Base-by-base conservation (phyloP, 2,113 vertebrate genomes). In the Triplophysa rosa region DNA sequence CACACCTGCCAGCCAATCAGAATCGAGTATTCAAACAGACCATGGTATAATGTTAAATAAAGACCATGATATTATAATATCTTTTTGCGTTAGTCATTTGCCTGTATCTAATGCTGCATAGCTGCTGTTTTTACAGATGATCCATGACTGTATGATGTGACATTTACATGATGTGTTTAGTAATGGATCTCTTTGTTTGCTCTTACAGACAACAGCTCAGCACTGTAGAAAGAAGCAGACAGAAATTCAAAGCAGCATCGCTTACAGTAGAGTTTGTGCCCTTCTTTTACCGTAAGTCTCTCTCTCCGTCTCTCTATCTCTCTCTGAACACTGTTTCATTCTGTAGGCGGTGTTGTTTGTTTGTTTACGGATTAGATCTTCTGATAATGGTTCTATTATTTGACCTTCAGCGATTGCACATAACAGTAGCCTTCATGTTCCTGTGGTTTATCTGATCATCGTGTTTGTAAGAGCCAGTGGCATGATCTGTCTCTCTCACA, bases 201-300 rank as follows among this genome's bases (percentile, higher is more conserved):
- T 68, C 59, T 59, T 71, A 3, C 89, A 98, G 95, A 64, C 93
- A 90, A 81, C 94, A 95, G 87, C 87, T 95, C 84, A 94, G 93
- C 66, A 89, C 93, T 1, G 95, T 95, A 67, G 97, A 99, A 89
- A 95, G 92, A 89, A 97, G 94, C 93, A 94, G 97, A 89, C 96
- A 98, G 93, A 99, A 98, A 83, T 96, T 95, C 87, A 99, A 98
- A 84, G 95, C 98, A 42, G 97, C 98, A 74, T 93, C 93, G 8
- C 97, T 99, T 80, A 99, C 97, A 8, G 96, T 99, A 61, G 97
- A 99, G 82, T 99, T 99, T 87, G 91, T 99, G 78, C 98, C 98
- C 81, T 99, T 99, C 90, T 99, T 99, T 92, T 99, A 99, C 86
- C 98, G 97, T 98, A 90, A 96, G 97, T 74, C 33, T 67, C 12